phyloP scores from a whole-genome alignment of 2,113 vertebrate genomes.

The Megaceryle torquata region DNA sequence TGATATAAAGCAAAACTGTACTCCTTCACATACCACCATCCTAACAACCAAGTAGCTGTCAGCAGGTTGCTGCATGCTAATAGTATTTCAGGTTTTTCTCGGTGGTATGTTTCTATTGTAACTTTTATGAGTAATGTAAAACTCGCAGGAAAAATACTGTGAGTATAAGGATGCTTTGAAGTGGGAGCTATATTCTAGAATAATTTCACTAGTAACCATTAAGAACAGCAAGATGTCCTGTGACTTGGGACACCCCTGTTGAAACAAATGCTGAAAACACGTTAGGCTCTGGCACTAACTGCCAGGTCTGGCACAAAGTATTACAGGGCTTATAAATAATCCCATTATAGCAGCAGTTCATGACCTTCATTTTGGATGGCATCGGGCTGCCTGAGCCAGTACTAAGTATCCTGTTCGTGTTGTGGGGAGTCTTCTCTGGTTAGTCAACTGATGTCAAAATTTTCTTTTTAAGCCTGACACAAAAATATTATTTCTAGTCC shows the following conservation, averaged over 20 bases:
- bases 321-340: neutral
- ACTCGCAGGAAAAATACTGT: neutral
- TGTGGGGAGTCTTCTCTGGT: neutral
- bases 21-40: neutral
- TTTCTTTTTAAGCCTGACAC: neutral
- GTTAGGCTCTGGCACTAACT: neutral
- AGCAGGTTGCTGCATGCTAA: neutral
- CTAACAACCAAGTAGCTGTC: neutral
- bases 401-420: neutral
- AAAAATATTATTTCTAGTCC: neutral
- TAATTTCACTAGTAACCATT: neutral
- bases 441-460: neutral
- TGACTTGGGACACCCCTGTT: neutral
- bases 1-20: neutral
- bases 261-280: neutral
- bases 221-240: neutral
- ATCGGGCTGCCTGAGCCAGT: neutral
- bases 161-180: neutral
- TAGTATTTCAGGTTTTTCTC: neutral
- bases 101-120: neutral
- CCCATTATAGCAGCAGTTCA: neutral
- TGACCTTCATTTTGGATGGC: neutral
- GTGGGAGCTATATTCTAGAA: neutral
- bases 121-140: neutral
- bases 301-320: neutral